Evolutionary conservation across 1,140 invertebrate genomes (phyloP), one percentile per base, ranked within the genome.

Genomic region (Drosophila nigrodunni): DNA sequence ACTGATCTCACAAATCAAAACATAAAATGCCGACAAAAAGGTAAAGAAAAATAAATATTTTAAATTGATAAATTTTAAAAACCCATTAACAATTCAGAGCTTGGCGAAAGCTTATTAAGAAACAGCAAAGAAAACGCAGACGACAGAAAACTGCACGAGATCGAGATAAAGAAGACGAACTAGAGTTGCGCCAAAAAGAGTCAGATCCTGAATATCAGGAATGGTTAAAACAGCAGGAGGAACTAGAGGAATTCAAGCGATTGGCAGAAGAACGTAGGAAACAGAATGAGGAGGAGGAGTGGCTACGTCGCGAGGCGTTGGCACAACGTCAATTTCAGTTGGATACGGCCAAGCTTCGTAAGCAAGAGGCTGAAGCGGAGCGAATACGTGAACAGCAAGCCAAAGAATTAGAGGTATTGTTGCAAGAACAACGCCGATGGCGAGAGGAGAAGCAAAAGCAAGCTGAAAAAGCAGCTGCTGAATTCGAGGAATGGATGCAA

Each of bases 401-500:
- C 13, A 44, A 94, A 87, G 93, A 94, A 88, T 90, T 94, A 77
- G 91, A 94, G 81, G 77, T 92, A 74, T 83, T 93, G 70, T 92
- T 94, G 89, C 86, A 94, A 77, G 87, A 65, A 61, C 90, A 93
- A 76, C 90, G 91, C 39, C 85, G 88, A 57, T 86, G 93, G 74
- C 93, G 59, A 1, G 59, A 78, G 8, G 85, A 89, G 43, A 60
- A 39, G 0, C 37, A 93, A 75, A 72, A 92, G 72, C 78, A 93
- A 25, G 90, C 94, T 59, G 88, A 94, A 62, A 86, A 93, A 78
- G 93, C 93, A 54, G 90, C 91, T 66, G 80, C 71, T 41, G 93
- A 93, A 64, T 93, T 94, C 61, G 91, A 94, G 73, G 57, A 81
- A 13, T 93, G 94, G 46, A 93, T 94, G 76, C 92, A 93, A 8